Evolutionary conservation across 2,888 invertebrate genomes (phyloP).

Genomic region (Tetragnatha montana): DNA sequence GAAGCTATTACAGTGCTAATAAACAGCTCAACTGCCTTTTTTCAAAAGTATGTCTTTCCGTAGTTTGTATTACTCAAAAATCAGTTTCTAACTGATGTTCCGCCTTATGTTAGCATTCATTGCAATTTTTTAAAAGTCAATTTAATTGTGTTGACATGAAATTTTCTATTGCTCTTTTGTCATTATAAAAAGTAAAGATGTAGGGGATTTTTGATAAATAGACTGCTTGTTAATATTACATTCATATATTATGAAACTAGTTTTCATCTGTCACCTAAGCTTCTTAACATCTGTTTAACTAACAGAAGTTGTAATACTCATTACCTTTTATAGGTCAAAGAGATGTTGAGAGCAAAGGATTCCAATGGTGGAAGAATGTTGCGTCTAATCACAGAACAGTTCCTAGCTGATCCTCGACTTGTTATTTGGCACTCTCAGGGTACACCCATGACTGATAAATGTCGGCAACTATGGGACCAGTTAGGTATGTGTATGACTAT

Average conservation of each 20-base stretch:
- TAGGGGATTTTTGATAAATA: neutral
- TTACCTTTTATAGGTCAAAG: slow-evolving; percentile 81
- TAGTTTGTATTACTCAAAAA: neutral
- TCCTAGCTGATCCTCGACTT: slow-evolving; percentile 87
- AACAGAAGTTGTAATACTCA: neutral
- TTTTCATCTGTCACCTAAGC: too few species aligned
- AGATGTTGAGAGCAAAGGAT: slow-evolving; percentile 89
- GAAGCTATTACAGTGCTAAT: slow-evolving; percentile 87
- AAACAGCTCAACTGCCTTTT: slow-evolving; percentile 89
- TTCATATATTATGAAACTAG: neutral
- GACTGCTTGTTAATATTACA: neutral
- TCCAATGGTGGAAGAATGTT: slow-evolving; percentile 91
- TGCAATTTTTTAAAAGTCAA: neutral
- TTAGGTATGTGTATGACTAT: slow-evolving; percentile 78
- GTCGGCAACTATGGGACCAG: slow-evolving; percentile 90
- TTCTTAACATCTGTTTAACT: neutral
- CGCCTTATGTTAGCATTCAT: neutral
- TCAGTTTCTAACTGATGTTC: too few species aligned
- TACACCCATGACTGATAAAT: slow-evolving; percentile 90
- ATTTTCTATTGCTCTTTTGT: neutral
- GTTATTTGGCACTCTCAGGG: slow-evolving; percentile 85
- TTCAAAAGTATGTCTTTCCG: slow-evolving; percentile 82
- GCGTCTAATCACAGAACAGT: slow-evolving; percentile 90
- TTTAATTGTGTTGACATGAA: neutral
- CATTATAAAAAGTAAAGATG: neutral